A percentile compares a stretch with the other conserved stretches of the same genome.
Conservation (phyloP, 2,113 vertebrate species). For the Hydrolagus affinis region DNA sequence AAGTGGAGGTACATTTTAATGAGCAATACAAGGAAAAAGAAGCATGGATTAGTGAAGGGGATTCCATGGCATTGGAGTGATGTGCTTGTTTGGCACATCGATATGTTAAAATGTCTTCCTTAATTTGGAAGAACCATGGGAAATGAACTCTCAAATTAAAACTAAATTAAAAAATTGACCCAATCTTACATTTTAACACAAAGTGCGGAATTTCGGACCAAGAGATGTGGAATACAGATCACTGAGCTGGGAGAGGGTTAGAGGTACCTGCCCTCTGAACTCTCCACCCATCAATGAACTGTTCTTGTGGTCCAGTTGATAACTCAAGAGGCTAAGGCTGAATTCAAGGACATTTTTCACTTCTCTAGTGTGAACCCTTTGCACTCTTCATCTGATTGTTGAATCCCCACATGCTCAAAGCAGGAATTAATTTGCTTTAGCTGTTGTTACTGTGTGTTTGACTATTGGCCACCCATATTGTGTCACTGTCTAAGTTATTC, state of each 20-base stretch:
- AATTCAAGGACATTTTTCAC: neutral
- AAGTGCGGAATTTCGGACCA: neutral
- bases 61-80: too few species aligned
- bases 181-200: too few species aligned
- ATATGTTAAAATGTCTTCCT: too few species aligned
- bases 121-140: too few species aligned
- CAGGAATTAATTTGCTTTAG: conserved; percentile 16
- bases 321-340: neutral
- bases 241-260: neutral
- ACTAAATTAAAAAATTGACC: too few species aligned
- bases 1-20: too few species aligned
- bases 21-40: too few species aligned
- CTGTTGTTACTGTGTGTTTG: neutral
- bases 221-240: neutral
- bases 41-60: too few species aligned
- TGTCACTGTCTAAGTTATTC: neutral
- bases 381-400: conserved; percentile 14
- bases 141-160: too few species aligned
- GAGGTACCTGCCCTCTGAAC: neutral
- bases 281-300: neutral
- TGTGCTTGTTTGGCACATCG: too few species aligned
- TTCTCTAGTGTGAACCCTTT: neutral
- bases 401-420: neutral
- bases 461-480: conserved; percentile 4
- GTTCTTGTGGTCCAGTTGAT: neutral